These are phyloP conservation scores for Pristiophorus japonicus DNA, from an alignment of 2,113 vertebrate species.

Conservation along the genomic window DNA sequence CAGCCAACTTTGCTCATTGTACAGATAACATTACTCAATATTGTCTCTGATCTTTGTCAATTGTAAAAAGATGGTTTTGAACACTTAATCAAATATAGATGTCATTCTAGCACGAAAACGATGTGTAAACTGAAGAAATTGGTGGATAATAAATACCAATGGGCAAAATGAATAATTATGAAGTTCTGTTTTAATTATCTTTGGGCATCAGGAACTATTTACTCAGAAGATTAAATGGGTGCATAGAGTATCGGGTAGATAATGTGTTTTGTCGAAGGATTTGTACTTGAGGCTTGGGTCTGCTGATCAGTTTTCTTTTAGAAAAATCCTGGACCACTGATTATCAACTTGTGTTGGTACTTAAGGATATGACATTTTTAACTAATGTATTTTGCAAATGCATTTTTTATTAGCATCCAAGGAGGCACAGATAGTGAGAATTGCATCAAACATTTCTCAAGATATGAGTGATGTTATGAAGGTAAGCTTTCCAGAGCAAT, in stretches of 20 bases:
- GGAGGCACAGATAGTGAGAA: slow-evolving; percentile 58
- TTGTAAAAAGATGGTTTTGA: too few species aligned
- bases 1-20: too few species aligned
- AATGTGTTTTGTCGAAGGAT: not conserved
- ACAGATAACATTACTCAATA: too few species aligned
- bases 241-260: not conserved
- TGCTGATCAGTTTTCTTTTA: not conserved
- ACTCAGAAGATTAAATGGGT: not conserved
- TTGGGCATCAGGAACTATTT: not conserved
- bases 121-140: not conserved
- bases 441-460: slow-evolving; percentile 55
- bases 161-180: not conserved
- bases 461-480: slow-evolving; percentile 67
- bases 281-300: not conserved
- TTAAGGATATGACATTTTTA: not conserved
- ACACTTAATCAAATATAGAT: too few species aligned
- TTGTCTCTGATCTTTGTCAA: too few species aligned
- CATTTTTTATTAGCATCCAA: slow-evolving; percentile 47
- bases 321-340: not conserved
- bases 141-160: not conserved
- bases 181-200: not conserved
- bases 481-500: slow-evolving; percentile 69
- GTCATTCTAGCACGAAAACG: not conserved
- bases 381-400: not conserved
- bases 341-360: not conserved